phyloP scores from a whole-genome alignment of 2,113 vertebrate species.

The Myotis brandtii region DNA sequence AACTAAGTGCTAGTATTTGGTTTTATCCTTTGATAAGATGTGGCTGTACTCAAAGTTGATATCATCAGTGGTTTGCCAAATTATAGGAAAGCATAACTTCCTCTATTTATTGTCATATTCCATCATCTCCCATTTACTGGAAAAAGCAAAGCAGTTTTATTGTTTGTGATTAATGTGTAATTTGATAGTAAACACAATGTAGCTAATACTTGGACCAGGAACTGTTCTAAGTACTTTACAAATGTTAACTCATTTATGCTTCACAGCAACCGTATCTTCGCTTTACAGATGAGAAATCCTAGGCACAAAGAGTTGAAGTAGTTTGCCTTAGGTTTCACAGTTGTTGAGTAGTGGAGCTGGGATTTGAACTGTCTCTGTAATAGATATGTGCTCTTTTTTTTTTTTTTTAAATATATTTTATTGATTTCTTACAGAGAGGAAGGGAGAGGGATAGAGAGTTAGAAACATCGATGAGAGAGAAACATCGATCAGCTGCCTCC shows the following conservation, averaged over 20 bases:
- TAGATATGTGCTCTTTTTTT: background rate
- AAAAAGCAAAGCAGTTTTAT: background rate
- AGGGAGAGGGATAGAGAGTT: too few relatives aligned
- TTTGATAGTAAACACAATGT: background rate
- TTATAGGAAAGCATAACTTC: background rate
- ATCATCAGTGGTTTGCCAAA: background rate
- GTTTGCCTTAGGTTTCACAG: background rate
- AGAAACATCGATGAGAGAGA: too few relatives aligned
- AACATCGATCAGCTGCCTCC: too few relatives aligned
- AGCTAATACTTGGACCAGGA: background rate
- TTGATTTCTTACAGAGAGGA: too few relatives aligned
- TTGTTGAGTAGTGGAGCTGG: background rate
- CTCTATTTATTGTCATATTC: background rate
- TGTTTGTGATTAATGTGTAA: background rate
- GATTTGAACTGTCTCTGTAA: background rate
- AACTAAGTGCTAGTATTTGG: background rate
- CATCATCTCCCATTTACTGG: background rate
- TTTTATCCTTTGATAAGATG: constrained; percentile 11
- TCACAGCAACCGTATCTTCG: background rate
- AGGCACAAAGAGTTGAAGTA: background rate
- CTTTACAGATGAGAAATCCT: background rate
- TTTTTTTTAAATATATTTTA: too few relatives aligned
- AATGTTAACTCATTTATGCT: background rate
- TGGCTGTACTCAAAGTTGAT: background rate
- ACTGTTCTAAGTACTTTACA: background rate